Conservation (phyloP, 2,888 invertebrate genomes). For the Cylindroiulus punctatus region DNA sequence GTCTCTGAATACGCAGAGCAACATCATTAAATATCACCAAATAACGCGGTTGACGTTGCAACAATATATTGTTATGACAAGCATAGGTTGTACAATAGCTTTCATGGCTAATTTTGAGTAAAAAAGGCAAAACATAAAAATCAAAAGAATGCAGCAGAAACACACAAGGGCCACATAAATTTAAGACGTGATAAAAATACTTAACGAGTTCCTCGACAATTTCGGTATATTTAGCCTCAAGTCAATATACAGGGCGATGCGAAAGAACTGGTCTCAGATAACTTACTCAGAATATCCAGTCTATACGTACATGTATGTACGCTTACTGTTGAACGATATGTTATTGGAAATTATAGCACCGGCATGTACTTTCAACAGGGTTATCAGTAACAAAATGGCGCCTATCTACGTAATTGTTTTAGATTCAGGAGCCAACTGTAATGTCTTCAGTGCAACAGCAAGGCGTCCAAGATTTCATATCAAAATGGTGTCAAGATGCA, state of each 20-base stretch:
- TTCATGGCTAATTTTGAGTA: constrained; percentile 20
- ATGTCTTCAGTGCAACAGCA: too few species aligned
- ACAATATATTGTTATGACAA: constrained; percentile 32
- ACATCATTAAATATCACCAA: constrained; percentile 2
- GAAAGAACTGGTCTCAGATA: not conserved
- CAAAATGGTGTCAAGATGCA: too few species aligned
- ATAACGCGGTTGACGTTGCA: not conserved
- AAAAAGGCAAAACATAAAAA: constrained; percentile 20
- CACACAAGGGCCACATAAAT: constrained; percentile 32
- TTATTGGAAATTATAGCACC: too few species aligned
- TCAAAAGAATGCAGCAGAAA: constrained; percentile 21
- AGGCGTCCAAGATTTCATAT: too few species aligned
- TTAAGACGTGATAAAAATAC: constrained; percentile 32
- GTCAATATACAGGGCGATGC: not conserved
- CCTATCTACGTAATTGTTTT: too few species aligned
- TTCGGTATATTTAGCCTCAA: not conserved
- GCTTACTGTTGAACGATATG: not conserved
- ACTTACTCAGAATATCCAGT: too few species aligned
- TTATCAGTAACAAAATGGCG: too few species aligned
- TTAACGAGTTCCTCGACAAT: constrained; percentile 21
- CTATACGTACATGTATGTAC: too few species aligned
- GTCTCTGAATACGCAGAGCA: not conserved
- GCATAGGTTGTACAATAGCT: constrained; percentile 7
- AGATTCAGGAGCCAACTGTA: too few species aligned
- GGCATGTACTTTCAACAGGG: too few species aligned